Base-by-base conservation (phyloP, 64 coral and sea anemone species). In the Montipora foliosa region DNA sequence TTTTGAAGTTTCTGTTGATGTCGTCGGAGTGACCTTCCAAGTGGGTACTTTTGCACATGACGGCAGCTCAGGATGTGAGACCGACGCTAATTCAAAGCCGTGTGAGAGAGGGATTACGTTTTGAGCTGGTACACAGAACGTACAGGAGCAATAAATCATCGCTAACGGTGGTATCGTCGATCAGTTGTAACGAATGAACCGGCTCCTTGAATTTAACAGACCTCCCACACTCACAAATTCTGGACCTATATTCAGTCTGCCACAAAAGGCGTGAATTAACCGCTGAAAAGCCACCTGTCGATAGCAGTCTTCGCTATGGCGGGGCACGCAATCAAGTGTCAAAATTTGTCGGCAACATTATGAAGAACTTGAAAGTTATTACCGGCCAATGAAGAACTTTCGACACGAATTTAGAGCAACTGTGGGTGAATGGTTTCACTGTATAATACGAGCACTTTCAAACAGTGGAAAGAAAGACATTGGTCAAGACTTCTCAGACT, bases 101-200 rank as follows among this genome's bases (percentile, higher is more conserved):
- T 46, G 22, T n/a, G 4, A 8, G 11, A 72, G 16, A 72, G 82
- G 5, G 16, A 6, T 72, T 11, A 15, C 11, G 70, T 67, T 16
- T 71, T 47, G 64, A 72, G 82, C 15, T 49, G 66, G 20, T 5
- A 19, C 66, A 9, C 66, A 86, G 66, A 71, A 86, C 10, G 10
- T 71, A n/a, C 62, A 86, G 19, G 47, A 68, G 47, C 66, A 86
- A 70, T 70, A 86, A 70, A 86, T 50, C 82, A 86, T 86, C 16
- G 66, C 12, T 19, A 64, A 71, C 9, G 46, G 49, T 64, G 71
- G 50, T 22, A 11, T 4, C 8, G 13, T 24, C 46, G 81, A 47
- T 4, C 12, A 17, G 14, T 47, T 15, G 4, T 64, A 62, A 50
- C 19, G 14, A 8, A 82, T n/a, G 44, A 37, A 37, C 37, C 1